Evolutionary conservation across 53 echinoderm and acorn worm genomes (phyloP).

Genomic region (Echinarachnius parma): DNA sequence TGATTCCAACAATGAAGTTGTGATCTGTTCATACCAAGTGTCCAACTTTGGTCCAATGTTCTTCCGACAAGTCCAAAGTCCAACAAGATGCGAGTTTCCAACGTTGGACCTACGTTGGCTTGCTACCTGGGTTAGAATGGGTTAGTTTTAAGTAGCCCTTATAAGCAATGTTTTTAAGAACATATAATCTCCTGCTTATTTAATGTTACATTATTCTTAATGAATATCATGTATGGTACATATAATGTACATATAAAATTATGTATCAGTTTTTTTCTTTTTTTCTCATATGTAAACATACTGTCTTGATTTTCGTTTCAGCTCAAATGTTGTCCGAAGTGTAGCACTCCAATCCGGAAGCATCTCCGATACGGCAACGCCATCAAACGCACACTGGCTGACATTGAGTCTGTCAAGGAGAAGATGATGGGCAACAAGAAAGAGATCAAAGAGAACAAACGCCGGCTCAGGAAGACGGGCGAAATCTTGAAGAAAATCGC

Average conservation of each 20-base stretch:
- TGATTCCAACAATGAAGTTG: too few species aligned
- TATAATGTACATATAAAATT: not conserved
- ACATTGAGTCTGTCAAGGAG: constrained; percentile 68
- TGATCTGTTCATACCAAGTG: too few species aligned
- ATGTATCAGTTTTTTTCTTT: not conserved
- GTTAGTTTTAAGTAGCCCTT: too few species aligned
- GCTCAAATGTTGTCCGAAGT: constrained; percentile 69
- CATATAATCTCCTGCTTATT: too few species aligned
- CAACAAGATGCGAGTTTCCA: too few species aligned
- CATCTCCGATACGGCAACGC: constrained; percentile 69
- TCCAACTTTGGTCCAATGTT: too few species aligned
- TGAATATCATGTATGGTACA: too few species aligned
- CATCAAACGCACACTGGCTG: constrained; percentile 60
- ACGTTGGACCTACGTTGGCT: too few species aligned
- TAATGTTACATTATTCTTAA: too few species aligned
- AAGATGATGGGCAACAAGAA: constrained; percentile 48
- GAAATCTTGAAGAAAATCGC: not conserved
- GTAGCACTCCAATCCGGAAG: constrained; percentile 75
- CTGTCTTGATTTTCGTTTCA: constrained; percentile 19
- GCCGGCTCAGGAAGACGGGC: constrained; percentile 8
- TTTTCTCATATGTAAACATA: not conserved
- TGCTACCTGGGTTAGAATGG: too few species aligned
- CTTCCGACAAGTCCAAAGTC: too few species aligned
- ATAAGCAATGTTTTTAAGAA: too few species aligned
- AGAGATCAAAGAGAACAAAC: constrained; percentile 24